Conservation (phyloP, 1,140 invertebrate genomes). For the Melanaphis sacchari region DNA sequence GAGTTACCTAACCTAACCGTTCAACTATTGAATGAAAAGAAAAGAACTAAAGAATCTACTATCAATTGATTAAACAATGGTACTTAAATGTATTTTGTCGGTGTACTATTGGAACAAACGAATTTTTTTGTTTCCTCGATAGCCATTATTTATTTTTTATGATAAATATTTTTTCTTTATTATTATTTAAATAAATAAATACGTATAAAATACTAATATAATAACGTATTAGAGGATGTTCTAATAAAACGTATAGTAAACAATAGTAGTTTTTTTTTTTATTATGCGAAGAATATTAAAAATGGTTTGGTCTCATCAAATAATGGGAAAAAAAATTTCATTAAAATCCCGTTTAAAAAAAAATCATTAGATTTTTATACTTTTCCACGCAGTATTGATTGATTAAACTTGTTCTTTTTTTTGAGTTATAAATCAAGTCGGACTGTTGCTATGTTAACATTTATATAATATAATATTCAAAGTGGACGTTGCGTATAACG, state of each 20-base stretch:
- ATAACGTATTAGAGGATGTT: background rate
- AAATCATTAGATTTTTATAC: background rate
- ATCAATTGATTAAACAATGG: background rate
- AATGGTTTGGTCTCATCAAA: background rate
- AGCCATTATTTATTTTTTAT: background rate
- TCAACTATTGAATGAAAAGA: background rate
- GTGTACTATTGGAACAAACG: background rate
- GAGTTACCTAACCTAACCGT: too few species aligned
- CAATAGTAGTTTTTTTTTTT: background rate
- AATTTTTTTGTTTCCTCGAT: background rate
- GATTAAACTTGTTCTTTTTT: background rate
- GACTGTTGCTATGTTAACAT: background rate
- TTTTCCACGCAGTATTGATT: background rate
- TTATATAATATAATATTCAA: background rate
- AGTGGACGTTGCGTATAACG: background rate
- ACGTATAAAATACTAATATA: background rate
- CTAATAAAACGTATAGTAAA: background rate
- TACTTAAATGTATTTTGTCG: background rate
- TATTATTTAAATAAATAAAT: slow-evolving; percentile 11
- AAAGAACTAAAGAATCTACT: background rate
- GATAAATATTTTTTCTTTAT: background rate
- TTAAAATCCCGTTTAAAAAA: background rate
- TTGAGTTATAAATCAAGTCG: background rate
- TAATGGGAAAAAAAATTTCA: background rate
- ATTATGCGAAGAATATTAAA: background rate